Evolutionary conservation across 2,113 vertebrate genomes (phyloP).

Genomic region (Myotis brandtii): DNA sequence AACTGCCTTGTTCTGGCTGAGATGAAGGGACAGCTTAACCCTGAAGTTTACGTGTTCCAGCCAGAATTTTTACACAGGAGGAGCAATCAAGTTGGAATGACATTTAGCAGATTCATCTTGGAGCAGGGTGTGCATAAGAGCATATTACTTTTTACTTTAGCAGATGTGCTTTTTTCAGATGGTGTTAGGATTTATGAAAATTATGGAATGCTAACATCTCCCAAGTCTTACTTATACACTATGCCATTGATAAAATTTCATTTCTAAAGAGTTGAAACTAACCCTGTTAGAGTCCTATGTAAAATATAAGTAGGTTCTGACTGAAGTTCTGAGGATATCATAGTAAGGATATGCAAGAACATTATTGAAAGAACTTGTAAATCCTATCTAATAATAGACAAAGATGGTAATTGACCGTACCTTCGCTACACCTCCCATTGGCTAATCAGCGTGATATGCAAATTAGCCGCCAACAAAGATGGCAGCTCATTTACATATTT

Average conservation of each 20-base stretch:
- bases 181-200: slow-evolving; percentile 27
- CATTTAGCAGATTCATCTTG: neutral
- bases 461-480: no score
- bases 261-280: neutral
- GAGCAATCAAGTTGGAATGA: neutral
- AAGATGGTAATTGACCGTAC: no score
- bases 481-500: no score
- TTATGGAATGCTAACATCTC: neutral
- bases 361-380: neutral
- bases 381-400: no score
- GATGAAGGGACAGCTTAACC: neutral
- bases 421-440: no score
- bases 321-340: neutral
- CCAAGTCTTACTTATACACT: neutral
- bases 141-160: neutral
- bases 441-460: no score
- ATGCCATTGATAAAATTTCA: neutral
- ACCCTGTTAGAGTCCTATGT: neutral
- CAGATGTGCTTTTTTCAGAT: neutral
- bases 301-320: neutral
- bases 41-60: neutral
- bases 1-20: neutral
- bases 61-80: neutral
- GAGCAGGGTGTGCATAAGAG: neutral
- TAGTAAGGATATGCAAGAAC: neutral